A percentile compares a stretch with the other conserved stretches of the same genome.
These are phyloP conservation scores for Acleris sparsana DNA, from an alignment of 2,888 invertebrate genomes.

Conservation along the genomic window DNA sequence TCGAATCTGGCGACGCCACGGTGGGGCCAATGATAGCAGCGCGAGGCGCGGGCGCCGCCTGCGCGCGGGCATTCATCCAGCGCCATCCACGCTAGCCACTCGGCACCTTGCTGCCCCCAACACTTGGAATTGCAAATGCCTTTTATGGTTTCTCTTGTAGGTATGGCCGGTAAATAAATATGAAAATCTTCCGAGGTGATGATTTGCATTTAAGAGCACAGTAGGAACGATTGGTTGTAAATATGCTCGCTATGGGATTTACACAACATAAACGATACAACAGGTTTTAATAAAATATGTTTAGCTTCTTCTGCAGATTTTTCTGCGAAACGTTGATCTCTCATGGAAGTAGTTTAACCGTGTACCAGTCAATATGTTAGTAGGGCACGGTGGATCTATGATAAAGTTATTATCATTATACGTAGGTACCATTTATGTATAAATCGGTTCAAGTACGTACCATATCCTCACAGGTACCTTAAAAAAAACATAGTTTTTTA, in stretches of 20 bases:
- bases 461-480: too few species aligned
- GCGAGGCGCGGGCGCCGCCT: slow-evolving; percentile 6
- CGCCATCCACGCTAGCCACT: not conserved
- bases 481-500: too few species aligned
- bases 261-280: not conserved
- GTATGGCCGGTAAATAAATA: not conserved
- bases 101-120: not conserved
- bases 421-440: not conserved
- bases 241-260: not conserved
- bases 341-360: too few species aligned
- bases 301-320: too few species aligned
- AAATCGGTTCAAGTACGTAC: not conserved
- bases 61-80: not conserved
- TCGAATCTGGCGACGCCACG: slow-evolving; percentile 60
- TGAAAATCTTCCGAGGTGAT: slow-evolving; percentile 7
- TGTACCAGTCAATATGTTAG: too few species aligned
- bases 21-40: slow-evolving; percentile 10
- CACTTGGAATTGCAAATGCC: slow-evolving; percentile 9
- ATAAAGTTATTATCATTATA: not conserved
- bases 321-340: too few species aligned
- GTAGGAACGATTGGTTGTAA: slow-evolving; percentile 1
- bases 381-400: too few species aligned
- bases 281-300: too few species aligned
- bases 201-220: slow-evolving; percentile 9
- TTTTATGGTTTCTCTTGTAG: slow-evolving; percentile 4